phyloP scores from a whole-genome alignment of 2,888 invertebrate genomes.

The Drosophila suboccidentalis region DNA sequence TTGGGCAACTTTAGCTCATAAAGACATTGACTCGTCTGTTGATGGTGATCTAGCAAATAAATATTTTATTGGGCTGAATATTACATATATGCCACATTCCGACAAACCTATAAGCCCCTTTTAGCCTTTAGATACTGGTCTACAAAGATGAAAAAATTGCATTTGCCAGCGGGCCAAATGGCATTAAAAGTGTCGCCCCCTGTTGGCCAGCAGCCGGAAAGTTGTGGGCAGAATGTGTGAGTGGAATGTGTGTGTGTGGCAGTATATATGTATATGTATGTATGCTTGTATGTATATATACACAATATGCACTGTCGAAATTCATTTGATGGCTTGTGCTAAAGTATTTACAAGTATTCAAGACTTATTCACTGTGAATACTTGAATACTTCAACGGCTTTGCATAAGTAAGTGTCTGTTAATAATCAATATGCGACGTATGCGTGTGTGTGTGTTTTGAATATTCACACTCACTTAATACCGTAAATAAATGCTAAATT shows the following conservation, averaged over 20 bases:
- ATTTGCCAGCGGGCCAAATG: constrained; percentile 47
- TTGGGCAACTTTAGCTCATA: too few relatives aligned
- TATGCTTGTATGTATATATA: too few relatives aligned
- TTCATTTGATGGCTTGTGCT: constrained; percentile 14
- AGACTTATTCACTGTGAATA: constrained; percentile 11
- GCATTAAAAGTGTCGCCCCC: constrained; percentile 43
- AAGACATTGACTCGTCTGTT: too few relatives aligned
- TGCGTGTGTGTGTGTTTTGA: constrained; percentile 6
- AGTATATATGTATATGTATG: too few relatives aligned
- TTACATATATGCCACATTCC: too few relatives aligned
- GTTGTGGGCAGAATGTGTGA: constrained; percentile 13
- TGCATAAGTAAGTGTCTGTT: background rate
- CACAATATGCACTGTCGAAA: background rate
- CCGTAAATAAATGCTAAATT: constrained; percentile 8
- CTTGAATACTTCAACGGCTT: constrained; percentile 10
- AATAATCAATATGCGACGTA: background rate
- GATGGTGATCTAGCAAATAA: too few relatives aligned
- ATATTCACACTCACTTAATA: constrained; percentile 22
- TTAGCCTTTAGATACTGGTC: background rate
- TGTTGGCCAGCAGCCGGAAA: constrained; percentile 11
- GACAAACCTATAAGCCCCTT: background rate
- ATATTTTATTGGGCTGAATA: too few relatives aligned
- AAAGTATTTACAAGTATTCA: constrained; percentile 11
- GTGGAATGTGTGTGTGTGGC: background rate
- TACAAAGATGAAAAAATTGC: constrained; percentile 31